phyloP scores from a whole-genome alignment of 2,888 invertebrate species.

The Fragum whitleyi region DNA sequence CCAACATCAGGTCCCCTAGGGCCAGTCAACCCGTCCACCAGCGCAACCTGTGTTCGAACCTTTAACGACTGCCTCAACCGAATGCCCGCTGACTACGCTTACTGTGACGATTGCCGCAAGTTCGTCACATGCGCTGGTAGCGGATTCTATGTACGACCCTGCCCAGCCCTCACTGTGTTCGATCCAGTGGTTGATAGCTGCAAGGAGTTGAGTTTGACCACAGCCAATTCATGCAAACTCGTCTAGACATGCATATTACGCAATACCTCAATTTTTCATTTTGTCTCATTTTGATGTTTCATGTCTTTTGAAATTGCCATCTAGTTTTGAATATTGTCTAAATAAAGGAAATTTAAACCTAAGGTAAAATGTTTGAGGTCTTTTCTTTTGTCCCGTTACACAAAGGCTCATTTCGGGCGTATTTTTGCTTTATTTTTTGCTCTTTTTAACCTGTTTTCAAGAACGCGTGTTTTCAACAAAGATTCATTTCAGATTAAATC shows the following conservation, averaged over 20 bases:
- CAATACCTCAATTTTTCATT: background rate
- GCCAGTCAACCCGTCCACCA: constrained; percentile 38
- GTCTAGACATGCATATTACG: background rate
- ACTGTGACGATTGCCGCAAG: constrained; percentile 57
- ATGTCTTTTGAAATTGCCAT: background rate
- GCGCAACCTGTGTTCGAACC: constrained; percentile 42
- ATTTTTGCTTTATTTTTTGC: no score
- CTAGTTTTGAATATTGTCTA: background rate
- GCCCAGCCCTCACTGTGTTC: constrained; percentile 57
- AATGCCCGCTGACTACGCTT: constrained; percentile 52
- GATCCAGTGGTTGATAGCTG: constrained; percentile 44
- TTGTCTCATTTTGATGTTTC: background rate
- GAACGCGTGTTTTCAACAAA: no score
- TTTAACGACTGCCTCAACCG: constrained; percentile 50
- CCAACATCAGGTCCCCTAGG: constrained; percentile 11
- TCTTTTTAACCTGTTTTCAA: no score
- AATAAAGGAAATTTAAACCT: no score
- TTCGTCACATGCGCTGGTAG: constrained; percentile 64
- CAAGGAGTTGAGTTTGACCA: constrained; percentile 21
- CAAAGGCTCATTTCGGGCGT: no score
- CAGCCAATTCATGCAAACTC: background rate
- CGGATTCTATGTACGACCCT: constrained; percentile 61
- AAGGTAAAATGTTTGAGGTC: no score
- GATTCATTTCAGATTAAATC: no score
- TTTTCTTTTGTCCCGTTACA: no score